These are phyloP conservation scores for Xylota segnis DNA, from an alignment of 2,888 invertebrate species.

Conservation along the genomic window DNA sequence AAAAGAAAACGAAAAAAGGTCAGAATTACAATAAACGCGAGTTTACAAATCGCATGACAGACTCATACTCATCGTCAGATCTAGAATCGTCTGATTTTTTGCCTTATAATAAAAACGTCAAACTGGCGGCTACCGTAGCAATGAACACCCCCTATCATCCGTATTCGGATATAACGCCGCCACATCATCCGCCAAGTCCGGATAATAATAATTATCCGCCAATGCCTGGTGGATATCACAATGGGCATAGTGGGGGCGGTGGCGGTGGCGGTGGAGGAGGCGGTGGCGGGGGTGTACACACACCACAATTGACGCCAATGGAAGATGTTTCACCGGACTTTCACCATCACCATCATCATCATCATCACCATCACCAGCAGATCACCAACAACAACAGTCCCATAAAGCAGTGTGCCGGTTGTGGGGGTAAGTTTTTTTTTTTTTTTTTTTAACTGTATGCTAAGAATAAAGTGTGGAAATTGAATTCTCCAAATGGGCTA, in stretches of 20 bases:
- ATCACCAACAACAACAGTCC: constrained; percentile 83
- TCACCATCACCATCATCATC: constrained; percentile 80
- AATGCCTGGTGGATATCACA: constrained; percentile 85
- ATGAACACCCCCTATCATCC: constrained; percentile 97
- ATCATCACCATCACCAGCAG: constrained; percentile 80
- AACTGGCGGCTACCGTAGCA: constrained; percentile 94
- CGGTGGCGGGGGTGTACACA: constrained; percentile 79
- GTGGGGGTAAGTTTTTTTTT: constrained; percentile 87
- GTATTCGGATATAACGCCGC: constrained; percentile 92
- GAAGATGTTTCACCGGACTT: constrained; percentile 83
- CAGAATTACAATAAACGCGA: constrained; percentile 73
- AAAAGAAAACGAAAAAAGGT: constrained; percentile 43
- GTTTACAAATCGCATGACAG: constrained; percentile 77
- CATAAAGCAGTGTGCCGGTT: constrained; percentile 94
- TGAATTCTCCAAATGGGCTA: no score
- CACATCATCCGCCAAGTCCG: constrained; percentile 90
- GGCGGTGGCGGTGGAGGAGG: constrained; percentile 78
- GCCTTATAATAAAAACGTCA: constrained; percentile 85
- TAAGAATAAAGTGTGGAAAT: no score
- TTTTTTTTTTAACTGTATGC: no score
- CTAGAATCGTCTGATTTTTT: constrained; percentile 78
- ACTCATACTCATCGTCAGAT: constrained; percentile 77
- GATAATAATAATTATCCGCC: constrained; percentile 89
- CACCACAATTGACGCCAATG: constrained; percentile 82
- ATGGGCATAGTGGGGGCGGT: constrained; percentile 83